Conservation (phyloP, 2,888 invertebrate genomes). For the Amiota communis region DNA sequence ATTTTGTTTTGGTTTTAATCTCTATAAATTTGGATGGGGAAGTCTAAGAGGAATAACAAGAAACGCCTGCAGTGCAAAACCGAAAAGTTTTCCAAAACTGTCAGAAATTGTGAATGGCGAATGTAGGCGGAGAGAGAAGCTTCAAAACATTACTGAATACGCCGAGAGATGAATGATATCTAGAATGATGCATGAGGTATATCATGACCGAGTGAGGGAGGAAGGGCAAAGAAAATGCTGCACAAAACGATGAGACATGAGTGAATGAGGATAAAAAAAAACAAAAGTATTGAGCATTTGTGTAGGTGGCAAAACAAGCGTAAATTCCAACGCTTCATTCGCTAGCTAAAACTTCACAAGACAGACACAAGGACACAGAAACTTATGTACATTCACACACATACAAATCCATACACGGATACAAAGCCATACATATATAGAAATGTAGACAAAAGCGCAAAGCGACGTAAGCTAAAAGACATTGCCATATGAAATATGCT, state of each 20-base stretch:
- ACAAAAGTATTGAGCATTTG: conserved; percentile 25
- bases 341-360: conserved; percentile 44
- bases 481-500: conserved; percentile 51
- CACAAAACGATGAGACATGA: conserved; percentile 43
- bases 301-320: conserved; percentile 44
- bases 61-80: conserved; percentile 65
- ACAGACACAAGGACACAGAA: too few relatives aligned
- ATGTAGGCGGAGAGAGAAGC: not conserved
- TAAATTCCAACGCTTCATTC: conserved; percentile 63
- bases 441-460: not conserved
- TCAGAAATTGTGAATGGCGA: conserved; percentile 66
- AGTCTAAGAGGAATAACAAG: conserved; percentile 14
- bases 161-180: conserved; percentile 67
- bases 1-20: not conserved
- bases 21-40: conserved; percentile 28
- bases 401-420: conserved; percentile 12
- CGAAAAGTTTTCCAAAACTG: conserved; percentile 64
- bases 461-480: conserved; percentile 26
- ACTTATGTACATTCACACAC: conserved; percentile 30
- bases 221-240: conserved; percentile 29
- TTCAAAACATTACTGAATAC: not conserved
- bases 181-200: conserved; percentile 69
- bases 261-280: conserved; percentile 36
- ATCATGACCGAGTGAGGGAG: conserved; percentile 33
- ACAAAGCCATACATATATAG: conserved; percentile 13